Evolutionary conservation across 2,797 vertebrate genomes (phyloP).

Genomic region (Muscicapa comitata): DNA sequence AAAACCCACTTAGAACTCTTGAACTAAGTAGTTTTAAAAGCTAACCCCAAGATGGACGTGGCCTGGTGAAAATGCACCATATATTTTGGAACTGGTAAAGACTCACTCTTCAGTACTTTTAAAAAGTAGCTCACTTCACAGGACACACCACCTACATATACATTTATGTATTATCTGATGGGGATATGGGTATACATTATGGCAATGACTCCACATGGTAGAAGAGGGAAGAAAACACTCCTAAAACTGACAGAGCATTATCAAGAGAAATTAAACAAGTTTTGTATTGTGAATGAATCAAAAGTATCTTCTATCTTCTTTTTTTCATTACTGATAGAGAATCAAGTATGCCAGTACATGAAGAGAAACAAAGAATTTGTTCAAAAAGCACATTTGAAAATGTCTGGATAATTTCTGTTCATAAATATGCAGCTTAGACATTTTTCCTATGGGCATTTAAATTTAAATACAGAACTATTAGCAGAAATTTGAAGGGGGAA

Average conservation of each 20-base stretch:
- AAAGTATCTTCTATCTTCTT: not conserved
- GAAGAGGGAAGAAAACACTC: not conserved
- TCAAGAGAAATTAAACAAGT: not conserved
- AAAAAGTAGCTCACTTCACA: not conserved
- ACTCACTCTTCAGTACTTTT: not conserved
- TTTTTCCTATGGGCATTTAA: not conserved
- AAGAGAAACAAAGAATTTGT: not conserved
- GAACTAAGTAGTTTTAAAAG: not conserved
- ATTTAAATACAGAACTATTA: not conserved
- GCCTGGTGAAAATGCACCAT: not conserved
- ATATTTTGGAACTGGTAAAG: not conserved
- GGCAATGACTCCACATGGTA: not conserved
- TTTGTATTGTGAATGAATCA: not conserved
- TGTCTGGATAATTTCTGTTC: not conserved
- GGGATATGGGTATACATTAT: not conserved
- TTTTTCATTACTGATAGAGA: not conserved
- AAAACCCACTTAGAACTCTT: not conserved
- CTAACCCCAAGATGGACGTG: not conserved
- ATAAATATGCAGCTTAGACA: not conserved
- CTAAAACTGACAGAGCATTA: not conserved
- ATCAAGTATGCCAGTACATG: not conserved
- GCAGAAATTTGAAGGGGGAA: not conserved
- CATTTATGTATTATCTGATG: not conserved
- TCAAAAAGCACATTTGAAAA: not conserved
- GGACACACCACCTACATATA: not conserved